Conservation (phyloP, 2,888 invertebrate species). For the Poecilobothrus nobilitatus region DNA sequence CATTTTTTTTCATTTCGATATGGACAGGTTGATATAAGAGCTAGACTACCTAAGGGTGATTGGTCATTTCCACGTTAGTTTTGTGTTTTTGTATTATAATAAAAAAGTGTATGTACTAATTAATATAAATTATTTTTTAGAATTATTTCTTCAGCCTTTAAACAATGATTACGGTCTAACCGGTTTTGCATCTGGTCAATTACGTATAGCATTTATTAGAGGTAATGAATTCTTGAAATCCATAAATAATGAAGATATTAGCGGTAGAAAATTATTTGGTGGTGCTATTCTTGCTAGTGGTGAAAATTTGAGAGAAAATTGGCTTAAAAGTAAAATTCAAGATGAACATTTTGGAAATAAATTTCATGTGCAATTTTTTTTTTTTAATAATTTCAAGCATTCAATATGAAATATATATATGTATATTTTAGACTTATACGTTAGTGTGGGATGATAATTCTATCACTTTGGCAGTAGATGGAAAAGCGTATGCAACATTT, state of each 20-base stretch:
- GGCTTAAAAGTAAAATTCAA: conserved; percentile 27
- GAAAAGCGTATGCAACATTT: conserved; percentile 44
- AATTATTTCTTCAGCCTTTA: conserved; percentile 56
- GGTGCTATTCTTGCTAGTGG: conserved; percentile 32
- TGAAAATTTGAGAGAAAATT: conserved; percentile 26
- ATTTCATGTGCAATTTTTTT: conserved; percentile 19
- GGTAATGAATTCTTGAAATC: conserved; percentile 49
- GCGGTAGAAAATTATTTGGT: conserved; percentile 32
- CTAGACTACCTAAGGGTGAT: conserved; percentile 66
- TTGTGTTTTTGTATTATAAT: background rate
- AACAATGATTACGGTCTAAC: conserved; percentile 53
- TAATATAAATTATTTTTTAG: conserved; percentile 39
- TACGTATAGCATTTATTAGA: conserved; percentile 60
- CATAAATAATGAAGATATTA: conserved; percentile 29
- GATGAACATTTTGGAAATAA: conserved; percentile 33
- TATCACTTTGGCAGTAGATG: conserved; percentile 43
- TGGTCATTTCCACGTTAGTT: conserved; percentile 68
- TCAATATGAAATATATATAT: no score
- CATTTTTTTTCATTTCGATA: conserved; percentile 58
- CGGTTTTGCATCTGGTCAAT: conserved; percentile 56
- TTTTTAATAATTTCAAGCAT: conserved; percentile 44
- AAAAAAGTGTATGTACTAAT: background rate
- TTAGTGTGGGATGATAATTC: conserved; percentile 50
- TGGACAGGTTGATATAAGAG: conserved; percentile 59
- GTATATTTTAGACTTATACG: conserved; percentile 43